phyloP scores from a whole-genome alignment of 2,797 vertebrate genomes.

The Phoxinus dragarum region DNA sequence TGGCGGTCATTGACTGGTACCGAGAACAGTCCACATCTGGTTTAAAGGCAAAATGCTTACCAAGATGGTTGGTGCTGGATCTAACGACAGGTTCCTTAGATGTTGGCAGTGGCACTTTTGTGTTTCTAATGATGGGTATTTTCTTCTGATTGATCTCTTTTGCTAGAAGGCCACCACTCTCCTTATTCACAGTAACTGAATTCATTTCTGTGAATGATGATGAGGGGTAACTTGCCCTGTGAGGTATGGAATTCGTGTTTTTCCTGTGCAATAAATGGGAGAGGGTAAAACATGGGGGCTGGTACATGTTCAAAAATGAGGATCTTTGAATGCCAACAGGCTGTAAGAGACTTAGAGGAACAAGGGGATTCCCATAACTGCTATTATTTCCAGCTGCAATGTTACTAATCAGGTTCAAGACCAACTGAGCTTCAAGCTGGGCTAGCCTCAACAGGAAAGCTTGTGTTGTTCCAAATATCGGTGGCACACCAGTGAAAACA shows the following conservation, averaged over 20 bases:
- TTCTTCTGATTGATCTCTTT: constrained; percentile 9
- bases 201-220: not conserved
- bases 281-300: not conserved
- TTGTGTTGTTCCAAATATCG: constrained; percentile 29
- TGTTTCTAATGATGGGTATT: not conserved
- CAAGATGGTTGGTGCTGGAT: not conserved
- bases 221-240: not conserved
- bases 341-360: constrained; percentile 15
- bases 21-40: not conserved
- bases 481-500: not conserved
- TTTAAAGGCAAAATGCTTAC: not conserved
- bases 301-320: constrained; percentile 25
- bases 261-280: constrained; percentile 12
- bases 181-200: not conserved
- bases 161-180: not conserved
- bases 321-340: constrained; percentile 22
- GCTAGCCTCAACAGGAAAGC: constrained; percentile 31
- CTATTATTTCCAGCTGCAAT: constrained; percentile 14
- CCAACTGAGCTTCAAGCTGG: constrained; percentile 45
- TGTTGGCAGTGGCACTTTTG: not conserved
- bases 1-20: not conserved
- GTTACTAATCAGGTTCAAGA: constrained; percentile 40
- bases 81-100: not conserved
- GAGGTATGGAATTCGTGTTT: not conserved
- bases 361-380: constrained; percentile 13